Evolutionary conservation across 2,113 vertebrate species (phyloP), one percentile per base, ranked within the genome.

Genomic region (Hylia prasina): DNA sequence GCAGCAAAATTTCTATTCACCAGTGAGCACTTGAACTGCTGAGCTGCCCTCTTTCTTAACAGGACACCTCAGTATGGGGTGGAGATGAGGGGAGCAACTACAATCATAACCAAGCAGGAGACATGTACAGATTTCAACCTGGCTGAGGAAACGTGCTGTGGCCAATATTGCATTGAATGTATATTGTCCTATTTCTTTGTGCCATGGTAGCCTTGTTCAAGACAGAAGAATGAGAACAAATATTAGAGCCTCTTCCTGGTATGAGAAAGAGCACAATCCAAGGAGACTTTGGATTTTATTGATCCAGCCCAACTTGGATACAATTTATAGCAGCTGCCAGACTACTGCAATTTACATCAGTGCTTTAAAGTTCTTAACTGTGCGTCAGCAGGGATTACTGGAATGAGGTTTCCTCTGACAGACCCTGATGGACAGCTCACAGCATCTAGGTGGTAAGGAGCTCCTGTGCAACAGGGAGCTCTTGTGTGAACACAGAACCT

Each of bases 111-210:
- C 27, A 68, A 60, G 56, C 17, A 48, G 44, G 44, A 40, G 73
- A 40, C 21, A 9, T 4, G 16, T 17, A 22, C 21, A 64, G 35
- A 15, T 22, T 82, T 65, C 69, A 40, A 39, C 33, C 45, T 60
- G 39, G 9, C 39, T 81, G 51, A 33, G 44, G 69, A 70, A 73
- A 77, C 1, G 4, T 13, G 17, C 53, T 42, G 15, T 2, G 2
- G 30, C 27, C 61, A 69, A 44, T 1, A 3, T 73, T 66, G 39
- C 0, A 0, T 30, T 25, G 42, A 69, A 58, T 22, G 16, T 25
- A 18, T 44, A 53, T 71, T 35, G 9, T 47, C 54, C 14, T 47
- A 8, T 39, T 93, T 40, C 24, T 79, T 70, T 57, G 24, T 82
- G 63, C 15, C 19, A 19, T 16, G 15, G 23, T 33, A 37, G 33